Evolutionary conservation across 2,797 vertebrate genomes (phyloP).

Genomic region (Lacerta agilis): DNA sequence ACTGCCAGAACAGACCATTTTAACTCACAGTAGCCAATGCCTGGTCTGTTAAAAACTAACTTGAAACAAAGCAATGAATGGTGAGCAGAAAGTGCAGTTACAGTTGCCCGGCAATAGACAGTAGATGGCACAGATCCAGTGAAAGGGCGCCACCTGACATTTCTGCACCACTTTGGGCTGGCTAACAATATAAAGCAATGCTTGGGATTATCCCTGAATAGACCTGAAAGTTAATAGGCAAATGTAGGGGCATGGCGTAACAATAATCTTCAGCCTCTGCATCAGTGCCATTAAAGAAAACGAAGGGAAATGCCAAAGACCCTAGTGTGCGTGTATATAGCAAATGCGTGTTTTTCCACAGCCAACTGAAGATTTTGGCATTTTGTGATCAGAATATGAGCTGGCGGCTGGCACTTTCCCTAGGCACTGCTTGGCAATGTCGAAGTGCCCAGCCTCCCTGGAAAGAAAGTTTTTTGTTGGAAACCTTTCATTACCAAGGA

Average conservation of each 20-base stretch:
- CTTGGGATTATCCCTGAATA: conserved; percentile 36
- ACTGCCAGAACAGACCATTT: conserved; percentile 38
- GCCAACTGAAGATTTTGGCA: conserved; percentile 46
- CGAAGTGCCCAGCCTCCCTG: conserved; percentile 61
- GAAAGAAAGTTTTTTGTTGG: conserved; percentile 67
- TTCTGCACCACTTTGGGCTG: neutral
- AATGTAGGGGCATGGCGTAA: conserved; percentile 11
- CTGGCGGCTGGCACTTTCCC: conserved; percentile 66
- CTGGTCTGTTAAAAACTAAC: conserved; percentile 39
- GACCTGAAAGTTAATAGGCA: conserved; percentile 29
- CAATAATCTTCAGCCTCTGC: conserved; percentile 15
- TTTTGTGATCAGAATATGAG: conserved; percentile 69
- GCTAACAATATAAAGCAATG: conserved; percentile 2
- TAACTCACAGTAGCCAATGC: conserved; percentile 49
- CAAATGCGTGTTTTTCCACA: conserved; percentile 50
- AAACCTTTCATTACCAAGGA: conserved; percentile 67
- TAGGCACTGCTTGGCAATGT: conserved; percentile 62
- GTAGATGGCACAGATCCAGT: conserved; percentile 50
- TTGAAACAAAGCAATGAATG: conserved; percentile 54
- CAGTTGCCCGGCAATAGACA: conserved; percentile 55
- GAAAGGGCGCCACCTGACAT: conserved; percentile 26
- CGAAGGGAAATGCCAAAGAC: conserved; percentile 38
- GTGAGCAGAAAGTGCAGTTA: conserved; percentile 38
- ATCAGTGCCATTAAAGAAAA: conserved; percentile 44
- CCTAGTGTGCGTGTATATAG: conserved; percentile 40